Evolutionary conservation across 2,113 vertebrate genomes (phyloP).

Genomic region (Tenrec ecaudatus): DNA sequence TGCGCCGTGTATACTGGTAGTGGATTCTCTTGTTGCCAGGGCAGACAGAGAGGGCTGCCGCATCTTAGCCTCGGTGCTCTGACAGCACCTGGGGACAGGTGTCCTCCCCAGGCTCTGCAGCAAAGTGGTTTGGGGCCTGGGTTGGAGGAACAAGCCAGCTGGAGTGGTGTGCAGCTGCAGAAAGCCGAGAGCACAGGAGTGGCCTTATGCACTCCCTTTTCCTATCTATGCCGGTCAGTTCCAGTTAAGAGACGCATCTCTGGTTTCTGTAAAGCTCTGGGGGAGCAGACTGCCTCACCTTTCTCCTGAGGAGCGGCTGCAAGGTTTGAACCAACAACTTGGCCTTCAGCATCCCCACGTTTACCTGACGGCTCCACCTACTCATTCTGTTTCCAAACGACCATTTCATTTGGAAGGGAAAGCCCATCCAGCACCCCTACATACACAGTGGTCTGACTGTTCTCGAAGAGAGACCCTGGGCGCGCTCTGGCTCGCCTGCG

Average conservation of each 20-base stretch:
- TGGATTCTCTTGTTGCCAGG: no score
- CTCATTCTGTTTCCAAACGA: neutral
- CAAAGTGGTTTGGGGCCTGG: neutral
- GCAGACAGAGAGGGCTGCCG: neutral
- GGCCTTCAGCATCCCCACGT: no score
- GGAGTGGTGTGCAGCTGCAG: neutral
- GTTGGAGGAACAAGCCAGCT: neutral
- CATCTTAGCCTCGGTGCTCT: neutral
- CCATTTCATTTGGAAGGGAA: neutral
- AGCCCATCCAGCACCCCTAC: neutral
- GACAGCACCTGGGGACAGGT: accelerated
- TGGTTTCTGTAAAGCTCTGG: no score
- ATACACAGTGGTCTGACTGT: neutral
- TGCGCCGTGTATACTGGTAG: accelerated
- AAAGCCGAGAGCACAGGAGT: neutral
- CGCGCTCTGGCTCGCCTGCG: no score
- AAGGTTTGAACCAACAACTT: no score
- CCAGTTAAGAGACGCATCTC: no score
- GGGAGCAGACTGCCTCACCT: no score
- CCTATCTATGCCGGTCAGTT: no score
- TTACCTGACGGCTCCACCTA: no score
- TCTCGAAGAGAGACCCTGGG: neutral
- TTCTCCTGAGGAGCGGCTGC: no score
- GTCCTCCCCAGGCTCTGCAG: neutral
- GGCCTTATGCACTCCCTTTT: neutral